phyloP scores from a whole-genome alignment of 1,140 invertebrate genomes.

The Parasteatoda tepidariorum region DNA sequence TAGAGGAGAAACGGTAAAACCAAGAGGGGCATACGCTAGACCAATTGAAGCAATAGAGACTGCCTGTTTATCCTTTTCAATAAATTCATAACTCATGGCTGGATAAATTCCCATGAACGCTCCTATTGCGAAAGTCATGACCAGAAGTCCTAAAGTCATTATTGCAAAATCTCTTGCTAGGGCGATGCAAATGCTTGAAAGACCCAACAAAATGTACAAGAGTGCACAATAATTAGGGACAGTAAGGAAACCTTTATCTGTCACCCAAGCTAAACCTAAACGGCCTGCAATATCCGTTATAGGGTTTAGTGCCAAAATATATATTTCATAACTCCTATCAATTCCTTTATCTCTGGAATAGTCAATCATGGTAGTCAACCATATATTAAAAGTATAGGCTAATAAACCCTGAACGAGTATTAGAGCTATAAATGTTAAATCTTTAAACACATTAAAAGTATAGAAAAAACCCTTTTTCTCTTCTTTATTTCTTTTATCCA shows the following conservation, averaged over 20 bases:
- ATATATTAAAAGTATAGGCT: no score
- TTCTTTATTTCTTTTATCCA: no score
- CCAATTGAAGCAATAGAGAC: slow-evolving; percentile 9
- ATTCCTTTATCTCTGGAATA: no score
- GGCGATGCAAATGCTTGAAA: background rate
- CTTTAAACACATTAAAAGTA: no score
- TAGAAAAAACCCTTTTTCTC: no score
- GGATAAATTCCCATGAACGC: background rate
- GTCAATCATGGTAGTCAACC: no score
- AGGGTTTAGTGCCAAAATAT: no score
- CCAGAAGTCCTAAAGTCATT: background rate
- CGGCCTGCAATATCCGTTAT: background rate
- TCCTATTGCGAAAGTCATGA: background rate
- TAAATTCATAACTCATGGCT: background rate
- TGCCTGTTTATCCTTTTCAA: background rate
- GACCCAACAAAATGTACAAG: background rate
- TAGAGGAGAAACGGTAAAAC: background rate
- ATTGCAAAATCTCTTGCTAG: background rate
- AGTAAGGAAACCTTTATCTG: background rate
- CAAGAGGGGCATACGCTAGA: background rate
- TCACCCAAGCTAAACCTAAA: background rate
- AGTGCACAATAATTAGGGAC: background rate
- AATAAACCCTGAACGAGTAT: no score
- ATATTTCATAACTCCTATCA: no score
- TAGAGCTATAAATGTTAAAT: no score